Evolutionary conservation across 2,888 invertebrate species (phyloP).

Genomic region (Chaitophorus viminalis): DNA sequence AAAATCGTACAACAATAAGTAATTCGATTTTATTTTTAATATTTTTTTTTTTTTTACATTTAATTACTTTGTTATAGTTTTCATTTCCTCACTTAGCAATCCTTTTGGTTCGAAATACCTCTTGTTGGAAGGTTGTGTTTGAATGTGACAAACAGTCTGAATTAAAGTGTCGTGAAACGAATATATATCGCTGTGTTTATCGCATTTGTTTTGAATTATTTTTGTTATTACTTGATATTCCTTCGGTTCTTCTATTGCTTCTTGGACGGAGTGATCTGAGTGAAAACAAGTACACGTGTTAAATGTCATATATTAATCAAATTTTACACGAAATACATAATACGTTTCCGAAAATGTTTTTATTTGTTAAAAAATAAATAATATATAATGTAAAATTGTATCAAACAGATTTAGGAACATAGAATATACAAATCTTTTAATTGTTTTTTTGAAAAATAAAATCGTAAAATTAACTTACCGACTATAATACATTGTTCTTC

Average conservation of each 20-base stretch:
- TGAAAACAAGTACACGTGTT: neutral
- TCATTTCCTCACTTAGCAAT: neutral
- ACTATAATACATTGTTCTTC: neutral
- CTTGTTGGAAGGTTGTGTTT: neutral
- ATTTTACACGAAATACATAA: too few species aligned
- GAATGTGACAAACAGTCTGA: neutral
- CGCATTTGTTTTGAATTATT: neutral
- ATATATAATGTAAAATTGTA: too few species aligned
- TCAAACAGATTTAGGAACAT: too few species aligned
- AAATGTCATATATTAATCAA: neutral
- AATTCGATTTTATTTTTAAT: neutral
- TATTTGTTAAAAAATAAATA: too few species aligned
- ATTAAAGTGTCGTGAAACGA: neutral
- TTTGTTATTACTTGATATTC: neutral
- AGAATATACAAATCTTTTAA: too few species aligned
- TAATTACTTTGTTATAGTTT: neutral
- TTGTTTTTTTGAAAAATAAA: too few species aligned
- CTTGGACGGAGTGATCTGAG: neutral
- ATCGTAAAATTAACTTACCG: neutral
- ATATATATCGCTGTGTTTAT: neutral
- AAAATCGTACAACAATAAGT: neutral
- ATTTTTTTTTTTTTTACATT: neutral
- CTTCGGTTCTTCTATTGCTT: neutral
- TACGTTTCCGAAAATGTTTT: too few species aligned
- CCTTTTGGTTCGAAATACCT: constrained; percentile 2